Evolutionary conservation across 1,140 invertebrate species (phyloP).

Genomic region (Euura saliciscinereae): DNA sequence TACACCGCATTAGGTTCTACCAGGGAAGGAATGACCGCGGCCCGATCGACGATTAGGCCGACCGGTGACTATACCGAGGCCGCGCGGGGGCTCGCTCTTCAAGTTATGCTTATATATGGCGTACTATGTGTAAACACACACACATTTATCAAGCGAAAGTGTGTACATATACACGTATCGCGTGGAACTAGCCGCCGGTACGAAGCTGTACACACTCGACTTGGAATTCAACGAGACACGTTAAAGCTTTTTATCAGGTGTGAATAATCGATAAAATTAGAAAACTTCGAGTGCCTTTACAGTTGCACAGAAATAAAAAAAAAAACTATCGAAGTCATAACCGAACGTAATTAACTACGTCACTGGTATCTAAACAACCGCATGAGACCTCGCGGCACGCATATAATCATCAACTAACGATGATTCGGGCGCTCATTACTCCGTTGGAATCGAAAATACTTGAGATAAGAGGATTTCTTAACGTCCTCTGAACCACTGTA

Average conservation of each 20-base stretch:
- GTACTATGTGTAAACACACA: neutral
- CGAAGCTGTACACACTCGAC: neutral
- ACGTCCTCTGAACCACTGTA: too few relatives aligned
- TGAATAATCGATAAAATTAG: conserved; percentile 13
- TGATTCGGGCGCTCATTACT: too few relatives aligned
- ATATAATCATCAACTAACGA: too few relatives aligned
- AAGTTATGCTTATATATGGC: conserved; percentile 7
- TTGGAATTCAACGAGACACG: conserved; percentile 11
- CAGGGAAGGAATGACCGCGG: neutral
- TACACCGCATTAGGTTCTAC: conserved; percentile 4
- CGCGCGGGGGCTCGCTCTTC: neutral
- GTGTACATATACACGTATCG: neutral
- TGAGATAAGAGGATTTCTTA: too few relatives aligned
- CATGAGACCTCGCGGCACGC: too few relatives aligned
- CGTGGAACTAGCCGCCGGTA: neutral
- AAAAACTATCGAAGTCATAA: neutral
- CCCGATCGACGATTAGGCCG: neutral
- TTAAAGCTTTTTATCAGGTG: conserved; percentile 9
- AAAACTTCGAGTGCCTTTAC: too few relatives aligned
- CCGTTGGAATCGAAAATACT: too few relatives aligned
- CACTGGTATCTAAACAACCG: too few relatives aligned
- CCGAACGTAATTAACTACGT: too few relatives aligned
- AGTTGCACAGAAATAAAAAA: neutral
- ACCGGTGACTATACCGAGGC: neutral
- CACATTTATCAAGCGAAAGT: neutral